Evolutionary conservation across 2,888 invertebrate genomes (phyloP).

Genomic region (Clostera curtula): DNA sequence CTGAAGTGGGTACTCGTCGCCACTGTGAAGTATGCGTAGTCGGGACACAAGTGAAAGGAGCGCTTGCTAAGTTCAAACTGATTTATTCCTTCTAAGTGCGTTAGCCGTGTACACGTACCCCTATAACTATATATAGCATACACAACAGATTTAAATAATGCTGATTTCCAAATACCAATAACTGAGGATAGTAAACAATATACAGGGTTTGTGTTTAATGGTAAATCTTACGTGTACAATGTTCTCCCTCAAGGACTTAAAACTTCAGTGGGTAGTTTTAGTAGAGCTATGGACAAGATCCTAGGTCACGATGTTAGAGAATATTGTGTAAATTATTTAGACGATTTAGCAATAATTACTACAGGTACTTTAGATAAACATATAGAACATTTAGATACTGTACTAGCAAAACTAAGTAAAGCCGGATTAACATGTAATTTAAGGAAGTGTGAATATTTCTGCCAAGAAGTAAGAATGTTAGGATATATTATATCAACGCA

Average conservation of each 20-base stretch:
- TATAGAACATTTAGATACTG: constrained; percentile 12
- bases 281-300: constrained; percentile 21
- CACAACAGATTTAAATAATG: constrained; percentile 1
- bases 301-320: constrained; percentile 16
- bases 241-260: constrained; percentile 3
- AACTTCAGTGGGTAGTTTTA: constrained; percentile 19
- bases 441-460: constrained; percentile 7
- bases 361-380: constrained; percentile 10
- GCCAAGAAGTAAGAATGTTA: constrained; percentile 12
- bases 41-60: too few species aligned
- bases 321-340: constrained; percentile 21
- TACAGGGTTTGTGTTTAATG: neutral
- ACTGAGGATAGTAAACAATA: neutral
- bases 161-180: constrained; percentile 1
- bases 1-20: neutral
- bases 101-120: too few species aligned
- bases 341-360: constrained; percentile 18
- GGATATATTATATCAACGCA: constrained; percentile 13
- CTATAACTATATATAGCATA: too few species aligned
- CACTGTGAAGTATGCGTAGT: neutral
- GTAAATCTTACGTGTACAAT: neutral
- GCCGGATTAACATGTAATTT: constrained; percentile 8
- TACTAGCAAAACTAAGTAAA: constrained; percentile 5
- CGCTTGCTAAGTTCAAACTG: too few species aligned
- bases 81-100: too few species aligned